Evolutionary conservation across 2,797 vertebrate genomes (phyloP).

Genomic region (Mus caroli): DNA sequence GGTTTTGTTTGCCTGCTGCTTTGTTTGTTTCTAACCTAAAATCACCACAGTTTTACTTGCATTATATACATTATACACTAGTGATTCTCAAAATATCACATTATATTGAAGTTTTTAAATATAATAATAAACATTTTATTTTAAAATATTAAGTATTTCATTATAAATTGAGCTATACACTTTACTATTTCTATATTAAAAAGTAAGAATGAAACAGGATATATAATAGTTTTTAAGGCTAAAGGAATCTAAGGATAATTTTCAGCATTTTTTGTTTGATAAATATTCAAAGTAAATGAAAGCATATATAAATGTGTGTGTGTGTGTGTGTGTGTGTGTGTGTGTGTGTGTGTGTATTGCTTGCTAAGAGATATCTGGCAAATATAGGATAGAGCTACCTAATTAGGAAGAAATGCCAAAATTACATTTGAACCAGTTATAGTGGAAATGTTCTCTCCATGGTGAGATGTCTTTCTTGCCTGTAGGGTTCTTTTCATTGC

Average conservation of each 20-base stretch:
- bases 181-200: conserved; percentile 44
- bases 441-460: conserved; percentile 42
- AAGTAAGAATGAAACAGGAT: neutral
- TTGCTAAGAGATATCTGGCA: conserved; percentile 36
- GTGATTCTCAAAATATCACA: neutral
- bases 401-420: conserved; percentile 29
- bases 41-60: conserved; percentile 43
- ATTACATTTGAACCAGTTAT: conserved; percentile 18
- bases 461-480: conserved; percentile 56
- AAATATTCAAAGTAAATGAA: conserved; percentile 65
- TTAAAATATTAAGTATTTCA: conserved; percentile 57
- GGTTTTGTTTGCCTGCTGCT: neutral
- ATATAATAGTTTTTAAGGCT: conserved; percentile 46
- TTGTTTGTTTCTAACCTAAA: conserved; percentile 32
- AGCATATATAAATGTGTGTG: neutral
- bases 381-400: conserved; percentile 28
- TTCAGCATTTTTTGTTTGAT: conserved; percentile 51
- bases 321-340: neutral
- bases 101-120: conserved; percentile 56
- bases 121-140: conserved; percentile 41
- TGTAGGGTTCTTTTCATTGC: conserved; percentile 71
- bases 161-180: conserved; percentile 22
- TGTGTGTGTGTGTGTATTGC: neutral
- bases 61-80: neutral
- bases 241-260: conserved; percentile 42